Conservation (phyloP, 1,140 invertebrate genomes). For the Aphaenogaster rudis region DNA sequence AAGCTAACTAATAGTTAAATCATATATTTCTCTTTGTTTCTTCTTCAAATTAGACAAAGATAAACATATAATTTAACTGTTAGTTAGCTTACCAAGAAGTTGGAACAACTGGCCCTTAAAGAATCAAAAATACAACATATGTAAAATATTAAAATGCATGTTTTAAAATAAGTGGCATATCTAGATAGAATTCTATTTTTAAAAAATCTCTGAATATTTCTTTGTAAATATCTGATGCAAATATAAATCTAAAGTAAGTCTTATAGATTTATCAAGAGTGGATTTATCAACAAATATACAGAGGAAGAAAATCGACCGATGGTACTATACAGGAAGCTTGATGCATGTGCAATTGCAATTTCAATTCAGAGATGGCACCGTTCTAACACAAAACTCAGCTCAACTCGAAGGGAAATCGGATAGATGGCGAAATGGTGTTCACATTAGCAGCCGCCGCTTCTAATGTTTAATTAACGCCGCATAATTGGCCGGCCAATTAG, state of each 20-base stretch:
- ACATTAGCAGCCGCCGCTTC: conserved; percentile 50
- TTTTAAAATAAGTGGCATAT: not conserved
- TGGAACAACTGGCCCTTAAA: too few relatives aligned
- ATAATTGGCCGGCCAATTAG: conserved; percentile 85
- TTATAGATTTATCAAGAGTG: not conserved
- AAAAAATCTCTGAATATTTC: not conserved
- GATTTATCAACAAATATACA: not conserved
- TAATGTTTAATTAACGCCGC: conserved; percentile 85
- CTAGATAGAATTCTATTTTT: not conserved
- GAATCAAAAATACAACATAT: too few relatives aligned
- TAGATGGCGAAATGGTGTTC: conserved; percentile 66
- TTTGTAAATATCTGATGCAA: not conserved
- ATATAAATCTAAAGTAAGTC: not conserved
- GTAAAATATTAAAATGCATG: too few relatives aligned
- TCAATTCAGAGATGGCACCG: conserved; percentile 15
- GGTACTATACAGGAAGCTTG: not conserved
- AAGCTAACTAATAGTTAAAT: too few relatives aligned
- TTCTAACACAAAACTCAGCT: not conserved
- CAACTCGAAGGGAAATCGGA: not conserved
- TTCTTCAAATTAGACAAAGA: too few relatives aligned
- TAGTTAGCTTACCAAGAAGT: too few relatives aligned
- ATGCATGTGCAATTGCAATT: not conserved
- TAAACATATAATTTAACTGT: too few relatives aligned
- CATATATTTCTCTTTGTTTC: too few relatives aligned
- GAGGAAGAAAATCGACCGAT: not conserved